These are phyloP conservation scores for Thinocorus orbignyianus DNA, from an alignment of 2,113 vertebrate species.

Conservation along the genomic window DNA sequence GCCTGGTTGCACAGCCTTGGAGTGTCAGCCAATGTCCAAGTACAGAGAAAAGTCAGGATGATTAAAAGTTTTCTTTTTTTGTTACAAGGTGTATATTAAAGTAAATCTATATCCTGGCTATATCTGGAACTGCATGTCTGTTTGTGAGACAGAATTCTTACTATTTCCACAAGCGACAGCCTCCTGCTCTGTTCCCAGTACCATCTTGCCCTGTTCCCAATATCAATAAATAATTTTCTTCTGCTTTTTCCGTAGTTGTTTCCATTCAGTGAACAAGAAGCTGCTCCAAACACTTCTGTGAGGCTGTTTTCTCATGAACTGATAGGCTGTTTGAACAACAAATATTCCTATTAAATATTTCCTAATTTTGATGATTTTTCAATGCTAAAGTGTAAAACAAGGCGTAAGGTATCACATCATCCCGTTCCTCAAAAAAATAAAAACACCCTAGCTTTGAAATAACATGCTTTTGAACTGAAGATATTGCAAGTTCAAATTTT, in stretches of 20 bases:
- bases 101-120: background rate
- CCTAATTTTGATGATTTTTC: background rate
- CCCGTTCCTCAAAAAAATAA: background rate
- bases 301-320: background rate
- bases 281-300: background rate
- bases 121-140: background rate
- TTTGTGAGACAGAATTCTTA: background rate
- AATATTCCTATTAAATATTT: no score
- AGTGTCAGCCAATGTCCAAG: background rate
- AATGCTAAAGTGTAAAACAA: background rate
- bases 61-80: background rate
- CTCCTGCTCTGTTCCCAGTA: background rate
- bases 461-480: rapidly evolving
- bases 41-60: background rate
- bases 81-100: background rate
- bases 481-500: background rate
- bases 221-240: background rate
- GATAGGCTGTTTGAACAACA: background rate
- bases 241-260: background rate
- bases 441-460: background rate
- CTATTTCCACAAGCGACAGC: background rate
- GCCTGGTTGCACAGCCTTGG: background rate
- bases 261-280: background rate
- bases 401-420: background rate
- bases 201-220: background rate